Evolutionary conservation across 2,797 vertebrate species (phyloP).

Genomic region (Rachycentron canadum): DNA sequence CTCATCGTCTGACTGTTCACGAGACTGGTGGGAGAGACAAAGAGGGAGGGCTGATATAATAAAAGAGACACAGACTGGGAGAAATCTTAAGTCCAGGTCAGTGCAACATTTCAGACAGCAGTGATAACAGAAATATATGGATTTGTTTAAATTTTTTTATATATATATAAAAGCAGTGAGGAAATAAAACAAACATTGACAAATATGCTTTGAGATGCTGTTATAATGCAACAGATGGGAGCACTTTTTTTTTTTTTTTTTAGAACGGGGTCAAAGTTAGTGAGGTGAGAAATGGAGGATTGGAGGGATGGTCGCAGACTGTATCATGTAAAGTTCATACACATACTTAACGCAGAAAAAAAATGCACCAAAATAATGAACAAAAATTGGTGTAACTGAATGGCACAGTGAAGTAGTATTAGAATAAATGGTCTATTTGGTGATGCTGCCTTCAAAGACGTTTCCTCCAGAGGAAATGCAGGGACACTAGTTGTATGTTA

Average conservation of each 20-base stretch:
- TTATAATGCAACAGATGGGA: constrained; percentile 41
- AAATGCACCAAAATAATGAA: constrained; percentile 30
- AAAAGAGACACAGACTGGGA: constrained; percentile 5
- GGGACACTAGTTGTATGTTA: neutral
- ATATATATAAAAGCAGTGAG: neutral
- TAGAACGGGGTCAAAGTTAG: constrained; percentile 75
- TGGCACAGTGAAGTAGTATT: constrained; percentile 25
- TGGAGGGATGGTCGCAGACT: constrained; percentile 26
- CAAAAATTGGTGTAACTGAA: neutral
- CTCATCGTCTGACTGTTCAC: constrained; percentile 98
- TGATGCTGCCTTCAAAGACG: constrained; percentile 10
- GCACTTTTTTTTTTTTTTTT: constrained; percentile 45
- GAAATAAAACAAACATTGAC: constrained; percentile 22
- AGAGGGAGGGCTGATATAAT: constrained; percentile 29
- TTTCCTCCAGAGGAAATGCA: constrained; percentile 26
- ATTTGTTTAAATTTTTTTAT: neutral
- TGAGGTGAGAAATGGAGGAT: constrained; percentile 72
- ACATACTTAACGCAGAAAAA: constrained; percentile 7
- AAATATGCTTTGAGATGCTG: neutral
- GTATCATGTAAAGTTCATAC: constrained; percentile 43
- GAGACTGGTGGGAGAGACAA: constrained; percentile 86
- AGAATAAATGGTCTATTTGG: constrained; percentile 6
- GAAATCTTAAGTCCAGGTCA: neutral
- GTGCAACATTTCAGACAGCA: neutral
- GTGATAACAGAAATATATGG: neutral